Evolutionary conservation across 2,888 invertebrate species (phyloP).

Genomic region (Sympetrum striolatum): DNA sequence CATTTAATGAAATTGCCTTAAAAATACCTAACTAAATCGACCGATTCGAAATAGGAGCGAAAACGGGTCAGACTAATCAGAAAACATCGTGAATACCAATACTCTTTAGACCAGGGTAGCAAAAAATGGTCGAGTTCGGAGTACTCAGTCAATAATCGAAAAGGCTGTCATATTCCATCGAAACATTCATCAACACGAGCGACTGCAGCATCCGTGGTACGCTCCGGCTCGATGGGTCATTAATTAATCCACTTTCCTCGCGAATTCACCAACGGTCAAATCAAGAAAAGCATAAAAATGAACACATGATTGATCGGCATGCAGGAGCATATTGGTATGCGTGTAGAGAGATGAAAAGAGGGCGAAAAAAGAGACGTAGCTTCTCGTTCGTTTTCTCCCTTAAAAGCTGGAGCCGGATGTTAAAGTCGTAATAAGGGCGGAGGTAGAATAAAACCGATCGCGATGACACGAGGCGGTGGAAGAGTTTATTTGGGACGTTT

Average conservation of each 20-base stretch:
- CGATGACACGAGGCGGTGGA: neutral
- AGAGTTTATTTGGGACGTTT: neutral
- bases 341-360: neutral
- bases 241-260: neutral
- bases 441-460: slow-evolving; percentile 19
- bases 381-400: too few relatives aligned
- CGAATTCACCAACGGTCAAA: neutral
- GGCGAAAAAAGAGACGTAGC: too few relatives aligned
- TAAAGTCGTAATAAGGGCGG: slow-evolving; percentile 6
- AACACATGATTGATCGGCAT: slow-evolving; percentile 1
- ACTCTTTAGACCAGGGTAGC: neutral
- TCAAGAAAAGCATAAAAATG: neutral
- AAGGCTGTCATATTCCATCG: neutral
- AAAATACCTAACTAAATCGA: too few relatives aligned
- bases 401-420: neutral
- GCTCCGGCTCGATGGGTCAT: neutral
- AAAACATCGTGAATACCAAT: neutral
- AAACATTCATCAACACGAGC: neutral
- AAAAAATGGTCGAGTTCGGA: neutral
- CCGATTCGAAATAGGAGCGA: neutral
- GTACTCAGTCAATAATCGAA: neutral
- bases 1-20: too few relatives aligned
- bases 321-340: neutral
- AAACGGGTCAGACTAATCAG: neutral
- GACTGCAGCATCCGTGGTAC: neutral